Base-by-base conservation (phyloP, 1,140 invertebrate species). In the Drosophila ambigua region DNA sequence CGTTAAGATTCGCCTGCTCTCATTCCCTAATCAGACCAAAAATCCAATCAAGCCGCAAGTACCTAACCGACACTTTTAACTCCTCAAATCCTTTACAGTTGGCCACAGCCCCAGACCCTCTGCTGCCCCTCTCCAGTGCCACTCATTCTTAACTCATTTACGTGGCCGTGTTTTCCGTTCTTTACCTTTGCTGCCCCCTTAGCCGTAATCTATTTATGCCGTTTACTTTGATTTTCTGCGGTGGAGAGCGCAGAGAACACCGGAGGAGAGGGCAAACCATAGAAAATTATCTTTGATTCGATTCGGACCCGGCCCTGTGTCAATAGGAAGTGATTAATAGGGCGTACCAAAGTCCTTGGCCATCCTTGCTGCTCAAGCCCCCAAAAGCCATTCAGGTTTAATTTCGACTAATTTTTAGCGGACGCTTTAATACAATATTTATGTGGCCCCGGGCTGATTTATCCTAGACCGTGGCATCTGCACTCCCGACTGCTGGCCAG, bases 221-320 rank as follows among this genome's bases (percentile, higher is more conserved):
- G 78, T 82, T 85, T 82, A 75, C 82, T 82, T 87, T 78, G 78
- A 81, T 81, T 87, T 78, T 13, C 35, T 39, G 76, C 69, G 65
- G 72, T 49, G 44, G 15, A 35, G 43, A n/a, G 43, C 11, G 20
- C 4, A 16, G 35, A 13, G 35, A 5, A 39, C 0, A 7, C 5
- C 5, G 5, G 35, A 11, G 35, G 35, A 39, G 35, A 48, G 9
- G 15, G 20, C 23, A 48, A 49, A 45, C 46, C 82, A 68, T 60
- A 45, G 82, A 87, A 87, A 87, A 87, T 88, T 82, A 87, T 87
- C 82, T 88, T 79, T 87, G 79, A 88, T 72, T 85, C 80, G 81
- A 78, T 51, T 69, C 39, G 48, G 50, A 41, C 20, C 63, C 28
- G 41, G 50, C 73, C 35, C 61, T 68, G 71, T 87, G 82, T 87